Evolutionary conservation across 2,797 vertebrate species (phyloP), one percentile per base, ranked within the genome.

Genomic region (Diceros bicornis): DNA sequence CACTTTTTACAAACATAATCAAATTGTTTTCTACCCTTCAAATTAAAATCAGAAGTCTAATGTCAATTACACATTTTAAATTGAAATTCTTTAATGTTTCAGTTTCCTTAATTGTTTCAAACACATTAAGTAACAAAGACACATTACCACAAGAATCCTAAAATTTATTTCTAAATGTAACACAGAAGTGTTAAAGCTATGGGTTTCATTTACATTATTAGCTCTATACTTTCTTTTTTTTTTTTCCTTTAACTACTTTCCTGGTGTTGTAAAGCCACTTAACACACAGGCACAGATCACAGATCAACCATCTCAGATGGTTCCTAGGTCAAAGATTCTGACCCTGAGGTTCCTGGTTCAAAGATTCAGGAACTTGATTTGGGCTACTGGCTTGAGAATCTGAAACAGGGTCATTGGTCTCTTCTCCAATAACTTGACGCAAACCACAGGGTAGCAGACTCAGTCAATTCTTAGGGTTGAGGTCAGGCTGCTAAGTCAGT

Each of bases 91-190:
- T 50, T 87, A 85, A 13, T 41, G 34, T 92, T 87, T 95, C 44
- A 64, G 47, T 59, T 92, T 87, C 50, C 52, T 88, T 71, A 85
- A 55, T 68, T 86, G 29, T 89, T 94, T 89, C 21, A 77, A 47
- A 78, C 13, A 77, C 87, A 12, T 86, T 87, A 64, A 75, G 75
- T 89, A 85, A 79, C 55, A 57, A 81, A 85, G 27, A 44, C 8
- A 20, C 41, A 17, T 71, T 61, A 34, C 37, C 25, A 37, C 6
- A 7, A 37, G 25, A 75, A 61, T 41, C 21, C 52, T n/a, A 72
- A 92, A 82, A 83, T 27, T 96, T 83, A 52, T 68, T 86, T 86
- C 27, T 90, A 69, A 90, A 81, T 32, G 37, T 32, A 50, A 52
- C 11, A 27, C 64, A 52, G 32, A 89, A 23, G 23, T 29, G 13